Evolutionary conservation across 2,797 vertebrate species (phyloP).

Genomic region (Erithacus rubecula): DNA sequence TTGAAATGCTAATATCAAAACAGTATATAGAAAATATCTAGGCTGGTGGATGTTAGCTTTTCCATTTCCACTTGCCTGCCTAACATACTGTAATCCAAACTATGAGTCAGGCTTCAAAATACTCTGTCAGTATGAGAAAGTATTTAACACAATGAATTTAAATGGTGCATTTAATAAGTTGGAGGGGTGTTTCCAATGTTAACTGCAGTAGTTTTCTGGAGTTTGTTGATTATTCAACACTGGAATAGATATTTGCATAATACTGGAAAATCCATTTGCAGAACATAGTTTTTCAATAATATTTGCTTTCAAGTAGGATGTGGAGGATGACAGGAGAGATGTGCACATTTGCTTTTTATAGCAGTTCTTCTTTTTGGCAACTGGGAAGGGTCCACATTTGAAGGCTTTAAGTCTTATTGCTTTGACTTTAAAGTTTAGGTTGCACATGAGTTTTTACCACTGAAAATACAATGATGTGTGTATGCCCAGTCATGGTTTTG

Average conservation of each 20-base stretch:
- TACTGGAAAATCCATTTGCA: not conserved
- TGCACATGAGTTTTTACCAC: not conserved
- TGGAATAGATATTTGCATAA: not conserved
- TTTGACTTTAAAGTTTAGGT: not conserved
- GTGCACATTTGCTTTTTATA: not conserved
- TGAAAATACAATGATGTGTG: not conserved
- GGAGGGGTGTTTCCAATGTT: not conserved
- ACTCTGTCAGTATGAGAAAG: slow-evolving; percentile 32
- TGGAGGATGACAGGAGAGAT: not conserved
- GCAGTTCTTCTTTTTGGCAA: not conserved
- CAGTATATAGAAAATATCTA: slow-evolving; percentile 22
- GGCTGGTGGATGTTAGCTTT: slow-evolving; percentile 23
- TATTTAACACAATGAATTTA: slow-evolving; percentile 30
- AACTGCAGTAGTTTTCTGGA: not conserved
- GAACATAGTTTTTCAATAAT: not conserved
- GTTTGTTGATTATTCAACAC: slow-evolving; percentile 15
- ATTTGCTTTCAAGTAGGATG: not conserved
- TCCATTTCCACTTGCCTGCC: slow-evolving; percentile 43
- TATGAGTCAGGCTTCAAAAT: slow-evolving; percentile 67
- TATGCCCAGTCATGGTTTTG: fast-evolving
- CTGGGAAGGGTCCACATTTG: not conserved
- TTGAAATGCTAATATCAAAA: slow-evolving; percentile 35
- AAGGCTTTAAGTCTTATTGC: not conserved
- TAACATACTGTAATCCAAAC: slow-evolving; percentile 39
- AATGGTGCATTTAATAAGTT: slow-evolving; percentile 25